Base-by-base conservation (phyloP, 2,113 vertebrate genomes). In the Callipepla californica region DNA sequence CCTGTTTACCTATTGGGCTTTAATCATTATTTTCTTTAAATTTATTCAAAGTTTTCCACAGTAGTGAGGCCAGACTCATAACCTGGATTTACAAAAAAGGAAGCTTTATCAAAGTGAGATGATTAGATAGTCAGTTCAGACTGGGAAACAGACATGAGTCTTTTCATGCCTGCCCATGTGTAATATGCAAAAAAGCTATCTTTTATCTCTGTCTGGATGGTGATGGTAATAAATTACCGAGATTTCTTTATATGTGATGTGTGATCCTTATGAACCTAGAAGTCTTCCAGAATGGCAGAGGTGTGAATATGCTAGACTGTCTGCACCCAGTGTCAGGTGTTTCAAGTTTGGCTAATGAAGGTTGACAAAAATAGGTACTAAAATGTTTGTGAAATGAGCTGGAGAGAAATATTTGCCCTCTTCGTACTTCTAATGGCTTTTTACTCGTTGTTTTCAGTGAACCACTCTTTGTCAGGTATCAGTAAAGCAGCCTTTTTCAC, bases 371-470 rank as follows among this genome's bases (percentile, higher is more conserved):
- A 25, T 15, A 59, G 4, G 3, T 42, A 48, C 55, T 78, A 20
- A 9, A 59, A 15, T 50, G 57, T 3, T 11, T 57, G 3, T 51
- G 61, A 77, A 90, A 87, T 47, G 0, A 19, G 25, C 74, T 45
- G 22, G 11, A 74, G 47, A 15, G 7, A 59, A 67, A 18, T 72
- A 51, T 20, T 75, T 65, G 5, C 32, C 4, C 6, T 63, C 51
- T 67, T 70, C 22, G 8, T 65, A 32, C 15, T 70, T 76, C 5
- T 44, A 19, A 66, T 51, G 25, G 38, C 18, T 47, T 14, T 34
- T 12, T 70, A 25, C 30, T 70, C 50, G 40, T 36, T 80, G 13
- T 55, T 94, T 90, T 84, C 78, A 76, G 72, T 62, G 34, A 89
- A 18, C 1, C 30, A 30, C 26, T 72, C 19, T 87, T 90, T 81